Conservation (phyloP, 1,140 invertebrate genomes). For the Hyles euphorbiae region DNA sequence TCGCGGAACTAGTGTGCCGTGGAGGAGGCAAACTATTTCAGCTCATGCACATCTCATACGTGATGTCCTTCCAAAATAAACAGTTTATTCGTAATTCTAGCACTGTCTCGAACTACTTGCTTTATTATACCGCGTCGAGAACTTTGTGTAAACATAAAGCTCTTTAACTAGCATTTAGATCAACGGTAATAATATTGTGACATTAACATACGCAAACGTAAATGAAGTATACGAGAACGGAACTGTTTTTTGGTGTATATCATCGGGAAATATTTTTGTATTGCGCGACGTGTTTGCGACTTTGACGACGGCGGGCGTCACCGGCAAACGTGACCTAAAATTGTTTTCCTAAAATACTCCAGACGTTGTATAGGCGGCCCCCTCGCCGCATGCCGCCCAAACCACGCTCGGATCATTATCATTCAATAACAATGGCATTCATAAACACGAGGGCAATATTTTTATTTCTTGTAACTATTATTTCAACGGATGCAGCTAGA, state of each 20-base stretch:
- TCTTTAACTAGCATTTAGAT: too few relatives aligned
- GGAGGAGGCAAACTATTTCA: constrained; percentile 13
- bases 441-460: neutral
- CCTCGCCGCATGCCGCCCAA: constrained; percentile 38
- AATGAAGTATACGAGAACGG: neutral
- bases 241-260: neutral
- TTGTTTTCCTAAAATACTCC: constrained; percentile 66
- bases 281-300: neutral
- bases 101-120: too few relatives aligned
- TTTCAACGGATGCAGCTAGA: constrained; percentile 6
- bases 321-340: constrained; percentile 30
- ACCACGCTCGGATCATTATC: constrained; percentile 20
- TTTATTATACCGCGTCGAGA: too few relatives aligned
- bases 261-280: neutral
- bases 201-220: too few relatives aligned
- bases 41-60: neutral
- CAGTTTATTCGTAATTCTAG: too few relatives aligned
- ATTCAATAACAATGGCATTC: constrained; percentile 9
- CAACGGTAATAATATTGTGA: neutral
- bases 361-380: constrained; percentile 46
- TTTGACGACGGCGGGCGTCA: constrained; percentile 8
- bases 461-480: neutral
- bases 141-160: too few relatives aligned
- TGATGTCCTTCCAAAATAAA: neutral
- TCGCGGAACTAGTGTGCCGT: constrained; percentile 17